These are phyloP conservation scores for Hybos culiciformis DNA, from an alignment of 2,888 invertebrate species.

Conservation along the genomic window DNA sequence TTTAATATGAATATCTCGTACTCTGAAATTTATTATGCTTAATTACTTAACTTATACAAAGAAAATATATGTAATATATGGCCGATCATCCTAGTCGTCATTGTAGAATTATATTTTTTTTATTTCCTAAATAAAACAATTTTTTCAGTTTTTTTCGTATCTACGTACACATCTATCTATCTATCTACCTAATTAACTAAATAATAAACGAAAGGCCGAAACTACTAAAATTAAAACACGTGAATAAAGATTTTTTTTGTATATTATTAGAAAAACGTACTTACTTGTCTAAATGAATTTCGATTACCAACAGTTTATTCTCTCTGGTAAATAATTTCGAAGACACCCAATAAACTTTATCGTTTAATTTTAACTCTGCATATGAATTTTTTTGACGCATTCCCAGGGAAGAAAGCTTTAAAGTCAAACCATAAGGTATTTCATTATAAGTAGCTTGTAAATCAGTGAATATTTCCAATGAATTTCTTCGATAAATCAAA, in stretches of 20 bases:
- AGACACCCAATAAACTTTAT: conserved; percentile 52
- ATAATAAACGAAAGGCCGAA: too few species aligned
- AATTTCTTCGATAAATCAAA: conserved; percentile 52
- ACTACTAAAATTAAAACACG: background rate
- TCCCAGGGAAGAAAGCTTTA: conserved; percentile 48
- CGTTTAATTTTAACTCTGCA: conserved; percentile 48
- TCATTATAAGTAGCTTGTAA: conserved; percentile 47
- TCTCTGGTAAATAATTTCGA: conserved; percentile 51
- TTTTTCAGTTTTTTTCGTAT: too few species aligned
- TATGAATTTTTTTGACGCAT: conserved; percentile 48
- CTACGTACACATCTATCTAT: too few species aligned
- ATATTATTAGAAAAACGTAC: conserved; percentile 20
- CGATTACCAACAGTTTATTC: conserved; percentile 50
- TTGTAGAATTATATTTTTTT: too few species aligned
- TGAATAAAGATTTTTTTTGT: background rate
- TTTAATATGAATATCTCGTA: conserved; percentile 59
- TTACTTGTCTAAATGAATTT: conserved; percentile 67
- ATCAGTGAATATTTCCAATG: conserved; percentile 51
- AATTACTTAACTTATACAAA: background rate
- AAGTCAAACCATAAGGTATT: conserved; percentile 50
- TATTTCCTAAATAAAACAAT: too few species aligned
- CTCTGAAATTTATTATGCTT: conserved; percentile 34
- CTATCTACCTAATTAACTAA: too few species aligned
- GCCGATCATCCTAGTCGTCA: too few species aligned
- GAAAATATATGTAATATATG: too few species aligned